Evolutionary conservation across 2,797 vertebrate genomes (phyloP).

Genomic region (Gallirallus australis): DNA sequence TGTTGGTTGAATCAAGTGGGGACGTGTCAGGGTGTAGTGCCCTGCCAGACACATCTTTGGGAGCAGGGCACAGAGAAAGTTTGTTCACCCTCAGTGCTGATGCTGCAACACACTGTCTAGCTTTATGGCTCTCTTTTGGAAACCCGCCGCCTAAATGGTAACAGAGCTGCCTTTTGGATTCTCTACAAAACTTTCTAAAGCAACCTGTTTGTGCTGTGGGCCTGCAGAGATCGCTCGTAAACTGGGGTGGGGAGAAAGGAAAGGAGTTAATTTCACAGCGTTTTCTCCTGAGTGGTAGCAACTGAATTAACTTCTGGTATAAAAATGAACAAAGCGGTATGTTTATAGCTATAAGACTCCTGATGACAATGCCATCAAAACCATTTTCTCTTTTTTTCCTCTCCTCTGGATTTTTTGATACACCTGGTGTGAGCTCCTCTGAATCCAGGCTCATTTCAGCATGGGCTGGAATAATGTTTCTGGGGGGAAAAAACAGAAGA

Average conservation of each 20-base stretch:
- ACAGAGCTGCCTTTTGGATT: neutral
- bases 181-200: neutral
- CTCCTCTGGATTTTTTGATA: neutral
- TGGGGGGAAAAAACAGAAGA: neutral
- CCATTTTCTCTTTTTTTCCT: neutral
- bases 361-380: neutral
- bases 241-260: neutral
- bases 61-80: accelerated
- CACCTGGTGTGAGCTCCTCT: neutral
- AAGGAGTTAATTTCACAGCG: neutral
- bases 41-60: neutral
- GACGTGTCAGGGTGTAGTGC: accelerated
- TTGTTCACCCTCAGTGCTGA: accelerated
- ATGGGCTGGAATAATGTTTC: neutral
- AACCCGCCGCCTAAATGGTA: accelerated
- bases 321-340: neutral
- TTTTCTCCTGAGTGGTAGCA: neutral
- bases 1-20: neutral
- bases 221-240: accelerated
- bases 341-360: neutral
- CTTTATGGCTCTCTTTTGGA: neutral
- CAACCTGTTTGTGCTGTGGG: neutral
- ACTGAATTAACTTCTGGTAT: neutral
- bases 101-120: accelerated
- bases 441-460: neutral